Base-by-base conservation (phyloP, 2,888 invertebrate species). In the Heteropelma amictum region DNA sequence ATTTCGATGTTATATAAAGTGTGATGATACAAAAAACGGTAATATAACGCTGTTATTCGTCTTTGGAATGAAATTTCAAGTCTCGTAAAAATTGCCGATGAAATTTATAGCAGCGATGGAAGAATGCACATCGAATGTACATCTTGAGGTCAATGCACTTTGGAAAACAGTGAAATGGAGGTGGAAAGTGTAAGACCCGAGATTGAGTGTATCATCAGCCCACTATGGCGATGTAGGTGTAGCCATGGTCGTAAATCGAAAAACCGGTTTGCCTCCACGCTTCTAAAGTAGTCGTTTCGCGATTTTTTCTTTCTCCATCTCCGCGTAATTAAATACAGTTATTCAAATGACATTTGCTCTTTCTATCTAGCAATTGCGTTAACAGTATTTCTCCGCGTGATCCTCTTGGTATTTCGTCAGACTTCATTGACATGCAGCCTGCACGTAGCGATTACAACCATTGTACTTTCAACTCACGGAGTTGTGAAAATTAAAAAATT, bases 171-270 rank as follows among this genome's bases (percentile, higher is more conserved):
- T 26, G 35, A n/a, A 45, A 56, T 68, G 61, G 47, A 68, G 61
- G 14, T 12, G 6, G 38, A 72, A 68, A 72, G 72, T 68, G 61
- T 61, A 68, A 72, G 68, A 72, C 68, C 68, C 45, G 45, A 63
- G 63, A 61, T 67, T 33, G 47, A 56, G 68, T 38, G 68, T 51
- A 53, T 49, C 40, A 63, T 68, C 68, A 40, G 23, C 38, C 19
- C 28, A 40, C 61, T 33, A 21, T 40, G 35, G 19, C 33, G 17
- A n/a, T 12, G 26, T 28, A 6, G 35, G 14, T 19, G 49, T 6
- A 17, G 6, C 17, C 28, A 58, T 10, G n/a, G 28, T 14, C n/a
- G n/a, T n/a, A 19, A 38, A 49, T 30, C 21, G 45, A 26, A n/a
- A 33, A 68, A 72, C 72, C 72, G 68, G 72, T 72, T 72, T 53